phyloP scores from a whole-genome alignment of 2,797 vertebrate genomes.

The Smutsia temminckii region DNA sequence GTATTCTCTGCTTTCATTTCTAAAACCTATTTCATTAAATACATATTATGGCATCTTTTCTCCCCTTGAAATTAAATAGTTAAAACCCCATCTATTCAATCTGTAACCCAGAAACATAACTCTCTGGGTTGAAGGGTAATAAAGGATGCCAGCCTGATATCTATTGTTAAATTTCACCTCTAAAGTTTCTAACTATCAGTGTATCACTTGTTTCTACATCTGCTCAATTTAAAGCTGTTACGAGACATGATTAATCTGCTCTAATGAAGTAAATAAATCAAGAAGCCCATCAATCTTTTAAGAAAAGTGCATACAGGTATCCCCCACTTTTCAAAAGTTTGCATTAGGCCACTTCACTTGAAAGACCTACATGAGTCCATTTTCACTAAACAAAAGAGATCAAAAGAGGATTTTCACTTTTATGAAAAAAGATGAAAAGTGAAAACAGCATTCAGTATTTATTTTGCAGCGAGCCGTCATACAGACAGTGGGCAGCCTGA shows the following conservation, averaged over 20 bases:
- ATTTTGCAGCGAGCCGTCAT: background rate
- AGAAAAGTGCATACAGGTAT: background rate
- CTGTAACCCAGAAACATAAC: background rate
- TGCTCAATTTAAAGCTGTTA: constrained; percentile 25
- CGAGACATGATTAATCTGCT: constrained; percentile 15
- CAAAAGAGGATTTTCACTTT: background rate
- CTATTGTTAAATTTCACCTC: background rate
- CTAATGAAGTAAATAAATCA: constrained; percentile 45
- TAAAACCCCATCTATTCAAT: constrained; percentile 20
- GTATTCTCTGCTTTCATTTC: constrained; percentile 46
- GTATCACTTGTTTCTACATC: background rate
- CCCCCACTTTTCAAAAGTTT: background rate
- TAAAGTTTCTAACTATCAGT: constrained; percentile 28
- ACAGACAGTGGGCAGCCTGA: background rate
- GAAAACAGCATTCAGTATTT: background rate
- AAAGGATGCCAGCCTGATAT: background rate
- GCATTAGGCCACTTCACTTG: background rate
- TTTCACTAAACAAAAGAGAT: background rate
- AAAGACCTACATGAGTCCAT: background rate
- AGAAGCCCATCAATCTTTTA: constrained; percentile 33
- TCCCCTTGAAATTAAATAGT: constrained; percentile 26
- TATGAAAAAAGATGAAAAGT: background rate
- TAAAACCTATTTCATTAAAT: constrained; percentile 36
- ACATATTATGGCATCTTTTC: background rate
- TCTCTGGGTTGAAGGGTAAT: background rate